Percentiles rank a stretch among this genome's conserved stretches.
These are phyloP conservation scores for Copsychus sechellarum DNA, from an alignment of 2,113 vertebrate species.

Conservation along the genomic window DNA sequence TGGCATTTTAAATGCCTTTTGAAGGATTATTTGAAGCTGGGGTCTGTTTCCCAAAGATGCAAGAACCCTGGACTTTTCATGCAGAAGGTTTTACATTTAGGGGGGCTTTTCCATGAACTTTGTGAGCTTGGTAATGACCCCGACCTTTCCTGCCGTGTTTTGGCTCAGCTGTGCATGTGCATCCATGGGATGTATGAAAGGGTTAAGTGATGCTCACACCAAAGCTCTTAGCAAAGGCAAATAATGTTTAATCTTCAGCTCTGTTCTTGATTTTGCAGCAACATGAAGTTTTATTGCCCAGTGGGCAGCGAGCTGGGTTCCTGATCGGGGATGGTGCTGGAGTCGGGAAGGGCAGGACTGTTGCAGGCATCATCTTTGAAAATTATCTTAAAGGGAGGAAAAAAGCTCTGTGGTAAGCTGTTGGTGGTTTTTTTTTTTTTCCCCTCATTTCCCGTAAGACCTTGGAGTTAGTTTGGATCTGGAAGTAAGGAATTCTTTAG, in stretches of 20 bases:
- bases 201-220: neutral
- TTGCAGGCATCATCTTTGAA: conserved; percentile 94
- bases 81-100: neutral
- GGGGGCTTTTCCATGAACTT: neutral
- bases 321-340: conserved; percentile 95
- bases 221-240: neutral
- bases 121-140: neutral
- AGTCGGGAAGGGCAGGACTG: conserved; percentile 94
- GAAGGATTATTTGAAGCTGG: neutral
- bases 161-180: neutral
- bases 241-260: neutral
- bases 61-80: neutral
- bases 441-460: neutral
- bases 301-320: conserved; percentile 92
- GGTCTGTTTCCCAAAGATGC: neutral
- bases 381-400: conserved; percentile 90
- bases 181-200: accelerated
- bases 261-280: conserved; percentile 75
- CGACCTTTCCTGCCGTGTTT: accelerated
- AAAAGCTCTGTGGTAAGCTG: conserved; percentile 90
- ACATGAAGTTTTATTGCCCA: conserved; percentile 95
- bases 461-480: neutral
- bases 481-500: conserved; percentile 44
- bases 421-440: neutral
- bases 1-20: neutral